These are phyloP conservation scores for Parauchenoglanis ngamensis DNA, from an alignment of 2,797 vertebrate genomes.

Conservation along the genomic window DNA sequence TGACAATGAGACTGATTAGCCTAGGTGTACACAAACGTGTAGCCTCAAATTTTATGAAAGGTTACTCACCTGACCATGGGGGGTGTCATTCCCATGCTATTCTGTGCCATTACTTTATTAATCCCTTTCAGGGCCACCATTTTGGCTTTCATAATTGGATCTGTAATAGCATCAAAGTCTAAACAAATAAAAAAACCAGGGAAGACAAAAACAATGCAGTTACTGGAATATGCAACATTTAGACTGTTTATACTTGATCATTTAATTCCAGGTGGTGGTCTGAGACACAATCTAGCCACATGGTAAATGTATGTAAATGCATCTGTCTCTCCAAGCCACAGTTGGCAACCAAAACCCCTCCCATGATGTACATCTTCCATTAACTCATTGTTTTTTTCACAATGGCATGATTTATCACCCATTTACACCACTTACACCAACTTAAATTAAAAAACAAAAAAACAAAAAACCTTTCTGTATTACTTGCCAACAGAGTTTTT, in stretches of 20 bases:
- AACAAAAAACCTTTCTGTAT: too few species aligned
- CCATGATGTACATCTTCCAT: not conserved
- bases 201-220: not conserved
- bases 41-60: not conserved
- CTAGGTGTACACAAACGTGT: too few species aligned
- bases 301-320: not conserved
- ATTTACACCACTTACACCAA: not conserved
- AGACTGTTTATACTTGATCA: not conserved
- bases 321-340: not conserved
- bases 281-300: not conserved
- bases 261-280: not conserved
- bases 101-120: slow-evolving; percentile 97
- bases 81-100: slow-evolving; percentile 84
- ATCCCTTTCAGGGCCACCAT: slow-evolving; percentile 98
- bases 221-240: not conserved
- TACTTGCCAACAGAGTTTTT: too few species aligned
- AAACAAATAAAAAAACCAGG: not conserved
- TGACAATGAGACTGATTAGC: not conserved
- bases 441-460: too few species aligned
- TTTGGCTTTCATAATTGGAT: slow-evolving; percentile 99
- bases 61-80: slow-evolving; percentile 74
- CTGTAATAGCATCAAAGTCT: slow-evolving; percentile 93
- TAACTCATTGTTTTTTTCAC: not conserved
- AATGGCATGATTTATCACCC: too few species aligned
- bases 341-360: not conserved